Evolutionary conservation across 2,797 vertebrate species (phyloP), one percentile per base, ranked within the genome.

Genomic region (Amazona finschi): DNA sequence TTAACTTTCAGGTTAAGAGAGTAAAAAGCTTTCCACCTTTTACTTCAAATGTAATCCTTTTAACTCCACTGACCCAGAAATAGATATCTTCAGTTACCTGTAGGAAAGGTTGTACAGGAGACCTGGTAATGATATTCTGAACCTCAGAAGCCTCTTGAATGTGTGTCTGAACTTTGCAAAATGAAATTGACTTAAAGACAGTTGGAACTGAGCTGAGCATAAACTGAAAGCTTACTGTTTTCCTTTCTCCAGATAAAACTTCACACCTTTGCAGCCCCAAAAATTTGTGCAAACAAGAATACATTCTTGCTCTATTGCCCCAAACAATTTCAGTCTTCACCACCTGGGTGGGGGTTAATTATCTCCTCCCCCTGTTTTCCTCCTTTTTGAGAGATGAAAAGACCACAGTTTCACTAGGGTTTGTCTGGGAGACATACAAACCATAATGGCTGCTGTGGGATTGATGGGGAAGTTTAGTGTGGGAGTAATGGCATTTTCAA

Each of bases 401-500:
- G 44, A 62, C 36, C n/a, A 33, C 14, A 67, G 2, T 81, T 95
- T 92, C 43, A 38, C 25, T 86, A 67, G 16, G 17, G 17, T 38
- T 90, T 44, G 10, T 76, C 52, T 90, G 89, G 64, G 78, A 89
- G 55, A 25, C 16, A 33, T 76, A 55, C 17, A 76, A 52, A 21
- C 52, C 12, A 7, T 44, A 69, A 93, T 76, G 75, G 39, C 57
- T 95, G 87, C 71, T 55, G 22, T 95, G 92, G 90, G 92, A 91
- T 74, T 81, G 85, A 90, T 60, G 33, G 39, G 62, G 62, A 83
- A 82, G 15, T 82, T 94, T 82, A 62, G 38, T 64, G 91, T 94
- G 71, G 89, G 87, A 90, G 94, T 96, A 87, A 96, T 74, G 71
- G 70, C 39, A 41, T 87, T 93, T 92, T 92, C 84, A 93, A 95